phyloP scores from a whole-genome alignment of 2,113 vertebrate species.

The Lamprologus callipterus region DNA sequence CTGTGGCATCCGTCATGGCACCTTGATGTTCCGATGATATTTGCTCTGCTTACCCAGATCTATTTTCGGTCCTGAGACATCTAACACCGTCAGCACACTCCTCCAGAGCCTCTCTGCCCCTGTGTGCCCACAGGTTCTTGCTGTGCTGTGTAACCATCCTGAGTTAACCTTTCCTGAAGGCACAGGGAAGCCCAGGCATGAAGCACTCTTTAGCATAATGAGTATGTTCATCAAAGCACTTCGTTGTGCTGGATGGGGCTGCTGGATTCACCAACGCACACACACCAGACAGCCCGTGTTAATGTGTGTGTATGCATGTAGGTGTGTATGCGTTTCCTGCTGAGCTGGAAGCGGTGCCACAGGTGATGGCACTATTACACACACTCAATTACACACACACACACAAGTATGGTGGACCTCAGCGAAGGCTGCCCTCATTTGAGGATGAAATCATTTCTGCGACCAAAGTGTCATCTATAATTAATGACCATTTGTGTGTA shows the following conservation, averaged over 20 bases:
- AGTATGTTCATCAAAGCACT: constrained; percentile 78
- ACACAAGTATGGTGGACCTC: constrained; percentile 54
- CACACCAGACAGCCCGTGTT: background rate
- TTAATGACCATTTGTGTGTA: constrained; percentile 79
- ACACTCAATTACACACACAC: constrained; percentile 11
- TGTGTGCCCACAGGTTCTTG: constrained; percentile 55
- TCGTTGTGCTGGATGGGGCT: constrained; percentile 54
- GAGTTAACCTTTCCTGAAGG: constrained; percentile 84
- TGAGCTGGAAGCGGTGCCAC: constrained; percentile 69
- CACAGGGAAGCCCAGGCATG: constrained; percentile 71
- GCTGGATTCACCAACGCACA: constrained; percentile 37
- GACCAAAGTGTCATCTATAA: constrained; percentile 84
- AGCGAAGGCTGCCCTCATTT: constrained; percentile 72
- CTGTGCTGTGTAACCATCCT: constrained; percentile 74
- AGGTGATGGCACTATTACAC: constrained; percentile 79
- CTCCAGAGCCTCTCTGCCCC: constrained; percentile 29
- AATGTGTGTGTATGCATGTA: constrained; percentile 1
- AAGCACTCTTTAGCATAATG: constrained; percentile 80
- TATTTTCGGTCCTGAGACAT: constrained; percentile 53
- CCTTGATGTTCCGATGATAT: constrained; percentile 57
- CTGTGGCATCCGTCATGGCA: background rate
- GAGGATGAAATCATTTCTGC: constrained; percentile 81
- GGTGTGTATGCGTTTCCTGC: constrained; percentile 53
- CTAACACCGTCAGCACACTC: constrained; percentile 34
- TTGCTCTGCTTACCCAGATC: constrained; percentile 41